phyloP scores from a whole-genome alignment of 2,797 vertebrate species.

The Diceros bicornis region DNA sequence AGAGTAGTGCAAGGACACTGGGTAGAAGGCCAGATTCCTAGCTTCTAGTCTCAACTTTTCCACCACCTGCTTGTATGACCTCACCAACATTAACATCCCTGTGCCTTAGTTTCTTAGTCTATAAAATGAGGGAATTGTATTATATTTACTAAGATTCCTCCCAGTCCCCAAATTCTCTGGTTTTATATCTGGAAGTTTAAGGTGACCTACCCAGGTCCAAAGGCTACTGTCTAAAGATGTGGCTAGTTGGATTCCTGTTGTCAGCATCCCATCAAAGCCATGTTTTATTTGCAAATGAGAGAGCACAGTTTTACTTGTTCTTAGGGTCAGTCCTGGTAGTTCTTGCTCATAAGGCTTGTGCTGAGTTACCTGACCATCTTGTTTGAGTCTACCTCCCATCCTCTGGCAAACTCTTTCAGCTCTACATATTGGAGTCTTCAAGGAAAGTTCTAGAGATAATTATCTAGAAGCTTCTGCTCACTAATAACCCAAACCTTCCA shows the following conservation, averaged over 20 bases:
- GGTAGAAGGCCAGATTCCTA: neutral
- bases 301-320: neutral
- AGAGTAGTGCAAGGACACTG: neutral
- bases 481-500: neutral
- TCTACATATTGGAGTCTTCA: neutral
- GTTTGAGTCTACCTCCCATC: neutral
- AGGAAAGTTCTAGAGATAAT: constrained; percentile 14
- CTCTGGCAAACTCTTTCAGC: neutral
- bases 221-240: neutral
- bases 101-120: neutral
- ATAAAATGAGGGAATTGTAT: neutral
- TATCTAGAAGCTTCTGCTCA: neutral
- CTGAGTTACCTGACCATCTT: neutral
- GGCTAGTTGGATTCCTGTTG: neutral
- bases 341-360: neutral
- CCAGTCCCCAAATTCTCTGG: neutral
- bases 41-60: neutral
- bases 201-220: neutral
- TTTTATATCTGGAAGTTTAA: constrained; percentile 49
- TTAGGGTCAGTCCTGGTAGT: neutral
- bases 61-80: neutral
- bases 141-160: neutral
- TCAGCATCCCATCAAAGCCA: neutral
- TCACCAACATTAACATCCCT: neutral
- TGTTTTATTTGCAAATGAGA: neutral